Percentiles rank a stretch among this genome's conserved stretches.
These are phyloP conservation scores for Oophaga sylvatica DNA, from an alignment of 2,797 vertebrate genomes.

Conservation along the genomic window DNA sequence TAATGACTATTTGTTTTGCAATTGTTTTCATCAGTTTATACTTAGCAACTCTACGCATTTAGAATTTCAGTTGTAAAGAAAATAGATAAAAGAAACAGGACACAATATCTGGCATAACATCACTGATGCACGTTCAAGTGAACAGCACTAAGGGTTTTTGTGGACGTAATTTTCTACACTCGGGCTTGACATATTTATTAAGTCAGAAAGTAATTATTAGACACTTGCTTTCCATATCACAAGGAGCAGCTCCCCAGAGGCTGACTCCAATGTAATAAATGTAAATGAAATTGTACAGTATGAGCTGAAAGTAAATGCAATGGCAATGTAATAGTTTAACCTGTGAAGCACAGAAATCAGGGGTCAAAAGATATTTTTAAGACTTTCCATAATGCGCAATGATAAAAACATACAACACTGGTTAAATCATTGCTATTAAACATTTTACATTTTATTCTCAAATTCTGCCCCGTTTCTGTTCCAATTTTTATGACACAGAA, in stretches of 20 bases:
- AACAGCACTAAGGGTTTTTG: constrained; percentile 14
- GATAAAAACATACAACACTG: neutral
- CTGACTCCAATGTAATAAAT: constrained; percentile 36
- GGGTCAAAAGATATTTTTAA: neutral
- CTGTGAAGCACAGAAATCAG: neutral
- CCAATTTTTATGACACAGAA: no score
- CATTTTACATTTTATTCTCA: neutral
- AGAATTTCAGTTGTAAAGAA: neutral
- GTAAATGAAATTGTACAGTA: constrained; percentile 32
- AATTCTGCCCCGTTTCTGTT: neutral
- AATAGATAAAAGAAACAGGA: neutral
- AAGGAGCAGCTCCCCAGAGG: constrained; percentile 25
- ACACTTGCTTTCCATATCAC: constrained; percentile 8
- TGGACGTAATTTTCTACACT: neutral
- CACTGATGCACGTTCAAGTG: constrained; percentile 14
- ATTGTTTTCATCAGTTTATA: neutral
- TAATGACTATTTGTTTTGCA: neutral
- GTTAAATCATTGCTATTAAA: neutral
- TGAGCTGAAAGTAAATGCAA: constrained; percentile 29
- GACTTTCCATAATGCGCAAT: no score
- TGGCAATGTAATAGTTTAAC: constrained; percentile 1
- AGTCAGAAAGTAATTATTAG: neutral
- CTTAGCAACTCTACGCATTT: neutral
- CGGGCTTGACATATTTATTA: neutral
- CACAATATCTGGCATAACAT: neutral